Evolutionary conservation across 2,797 vertebrate genomes (phyloP).

Genomic region (Aldrovandia affinis): DNA sequence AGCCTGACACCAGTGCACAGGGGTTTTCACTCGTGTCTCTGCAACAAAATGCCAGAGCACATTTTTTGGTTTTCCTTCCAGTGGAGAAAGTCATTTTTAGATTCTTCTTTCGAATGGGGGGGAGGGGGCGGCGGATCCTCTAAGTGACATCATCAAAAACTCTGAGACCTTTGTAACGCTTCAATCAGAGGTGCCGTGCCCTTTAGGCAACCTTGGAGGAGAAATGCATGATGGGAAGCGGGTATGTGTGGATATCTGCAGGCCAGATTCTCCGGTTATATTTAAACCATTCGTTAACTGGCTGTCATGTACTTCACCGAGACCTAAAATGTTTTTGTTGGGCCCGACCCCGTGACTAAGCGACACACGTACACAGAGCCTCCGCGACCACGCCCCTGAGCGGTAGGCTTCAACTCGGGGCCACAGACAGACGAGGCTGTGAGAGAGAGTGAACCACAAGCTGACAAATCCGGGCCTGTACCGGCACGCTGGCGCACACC

Average conservation of each 20-base stretch:
- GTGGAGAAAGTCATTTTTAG: not conserved
- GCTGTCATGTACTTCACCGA: not conserved
- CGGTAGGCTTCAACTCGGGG: not conserved
- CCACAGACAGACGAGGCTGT: not conserved
- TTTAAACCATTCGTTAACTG: constrained; percentile 7
- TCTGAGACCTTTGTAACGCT: not conserved
- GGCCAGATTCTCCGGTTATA: not conserved
- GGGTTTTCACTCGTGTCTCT: not conserved
- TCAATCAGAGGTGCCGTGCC: not conserved
- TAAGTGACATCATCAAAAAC: no score
- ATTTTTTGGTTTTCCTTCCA: not conserved
- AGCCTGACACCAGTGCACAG: no score
- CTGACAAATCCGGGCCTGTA: constrained; percentile 21
- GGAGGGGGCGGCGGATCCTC: no score
- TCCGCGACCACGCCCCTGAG: constrained; percentile 42
- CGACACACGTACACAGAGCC: constrained; percentile 34
- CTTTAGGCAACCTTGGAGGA: not conserved
- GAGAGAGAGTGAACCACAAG: constrained; percentile 6
- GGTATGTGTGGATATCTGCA: not conserved
- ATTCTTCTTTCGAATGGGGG: not conserved
- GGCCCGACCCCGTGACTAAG: constrained; percentile 47
- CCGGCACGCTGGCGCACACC: constrained; percentile 20
- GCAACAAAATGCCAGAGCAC: not conserved
- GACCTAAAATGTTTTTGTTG: not conserved
- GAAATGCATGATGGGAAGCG: not conserved